Evolutionary conservation across 2,113 vertebrate genomes (phyloP).

Genomic region (Candoia aspera): DNA sequence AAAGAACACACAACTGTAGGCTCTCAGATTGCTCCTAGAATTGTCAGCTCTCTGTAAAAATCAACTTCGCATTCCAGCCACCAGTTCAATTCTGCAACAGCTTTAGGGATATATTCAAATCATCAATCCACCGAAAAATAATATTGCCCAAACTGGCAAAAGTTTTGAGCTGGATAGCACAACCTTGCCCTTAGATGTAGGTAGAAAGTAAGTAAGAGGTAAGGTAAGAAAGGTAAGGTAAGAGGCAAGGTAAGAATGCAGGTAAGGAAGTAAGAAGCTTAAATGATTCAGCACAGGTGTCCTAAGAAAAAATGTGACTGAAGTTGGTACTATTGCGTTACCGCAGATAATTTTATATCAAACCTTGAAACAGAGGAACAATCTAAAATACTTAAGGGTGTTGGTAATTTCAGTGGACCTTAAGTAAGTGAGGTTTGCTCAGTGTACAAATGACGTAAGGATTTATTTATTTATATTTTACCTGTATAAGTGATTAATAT

Average conservation of each 20-base stretch:
- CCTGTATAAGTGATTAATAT: constrained; percentile 94
- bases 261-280: too few relatives aligned
- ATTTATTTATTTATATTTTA: constrained; percentile 60
- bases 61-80: not conserved
- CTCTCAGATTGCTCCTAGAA: not conserved
- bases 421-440: not conserved
- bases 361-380: not conserved
- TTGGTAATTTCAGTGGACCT: not conserved
- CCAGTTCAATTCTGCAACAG: not conserved
- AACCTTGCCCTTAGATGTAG: not conserved
- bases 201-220: not conserved
- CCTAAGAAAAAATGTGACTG: too few relatives aligned
- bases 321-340: too few relatives aligned
- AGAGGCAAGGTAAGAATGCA: too few relatives aligned
- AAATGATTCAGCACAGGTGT: not conserved
- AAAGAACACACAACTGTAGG: not conserved
- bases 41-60: not conserved
- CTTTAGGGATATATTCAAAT: not conserved
- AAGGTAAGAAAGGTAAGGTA: too few relatives aligned
- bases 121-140: not conserved
- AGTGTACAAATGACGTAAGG: not conserved
- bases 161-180: not conserved
- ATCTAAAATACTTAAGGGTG: not conserved
- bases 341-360: not conserved
- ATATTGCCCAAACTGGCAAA: not conserved